Percentiles rank a stretch among this genome's conserved stretches.
phyloP scores from a whole-genome alignment of 2,797 vertebrate genomes.

The Microtus obscurus region DNA sequence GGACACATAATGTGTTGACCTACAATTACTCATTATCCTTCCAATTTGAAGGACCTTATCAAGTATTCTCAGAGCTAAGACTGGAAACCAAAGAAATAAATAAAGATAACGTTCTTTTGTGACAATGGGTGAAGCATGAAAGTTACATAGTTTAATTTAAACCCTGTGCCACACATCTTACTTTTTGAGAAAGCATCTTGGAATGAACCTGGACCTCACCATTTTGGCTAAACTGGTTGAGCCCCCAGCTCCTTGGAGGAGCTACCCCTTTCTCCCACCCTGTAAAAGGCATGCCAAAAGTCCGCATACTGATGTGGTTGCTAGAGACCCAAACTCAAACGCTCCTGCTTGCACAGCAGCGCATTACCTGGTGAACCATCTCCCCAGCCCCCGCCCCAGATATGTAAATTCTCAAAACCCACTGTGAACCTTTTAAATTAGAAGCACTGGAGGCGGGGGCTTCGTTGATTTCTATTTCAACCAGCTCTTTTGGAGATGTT shows the following conservation, averaged over 20 bases:
- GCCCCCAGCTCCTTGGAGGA: fast-evolving
- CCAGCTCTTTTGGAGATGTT: not conserved
- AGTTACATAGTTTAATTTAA: not conserved
- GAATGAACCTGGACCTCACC: too few relatives aligned
- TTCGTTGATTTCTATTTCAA: not conserved
- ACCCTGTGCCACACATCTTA: not conserved
- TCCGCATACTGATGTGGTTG: not conserved
- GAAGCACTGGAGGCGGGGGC: not conserved
- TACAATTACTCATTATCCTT: not conserved
- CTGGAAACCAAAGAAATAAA: not conserved
- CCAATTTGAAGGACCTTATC: not conserved
- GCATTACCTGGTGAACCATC: not conserved
- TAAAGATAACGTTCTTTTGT: not conserved
- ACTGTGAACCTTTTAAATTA: not conserved
- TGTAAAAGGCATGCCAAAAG: too few relatives aligned
- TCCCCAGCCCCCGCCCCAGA: not conserved
- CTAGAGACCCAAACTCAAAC: too few relatives aligned
- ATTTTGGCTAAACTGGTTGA: not conserved
- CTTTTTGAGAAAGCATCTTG: not conserved
- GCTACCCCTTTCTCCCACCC: not conserved
- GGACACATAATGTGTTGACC: not conserved
- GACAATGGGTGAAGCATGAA: not conserved
- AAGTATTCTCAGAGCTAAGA: not conserved
- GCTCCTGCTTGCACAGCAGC: not conserved
- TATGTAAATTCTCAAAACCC: not conserved